Evolutionary conservation across 2,888 invertebrate genomes (phyloP).

Genomic region (Aphodius granarius): DNA sequence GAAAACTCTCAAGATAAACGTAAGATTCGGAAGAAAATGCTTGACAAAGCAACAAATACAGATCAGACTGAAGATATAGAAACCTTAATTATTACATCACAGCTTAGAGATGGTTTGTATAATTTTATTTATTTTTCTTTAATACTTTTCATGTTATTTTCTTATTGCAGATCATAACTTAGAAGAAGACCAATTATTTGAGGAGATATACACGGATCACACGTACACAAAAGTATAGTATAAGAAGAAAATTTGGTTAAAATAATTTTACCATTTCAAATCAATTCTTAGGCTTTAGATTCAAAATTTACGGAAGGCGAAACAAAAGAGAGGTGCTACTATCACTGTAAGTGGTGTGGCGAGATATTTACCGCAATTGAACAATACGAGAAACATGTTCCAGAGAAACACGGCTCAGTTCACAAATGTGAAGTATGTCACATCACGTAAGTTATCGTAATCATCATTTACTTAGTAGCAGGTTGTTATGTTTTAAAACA

Average conservation of each 20-base stretch:
- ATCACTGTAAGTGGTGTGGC: background rate
- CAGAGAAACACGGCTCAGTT: background rate
- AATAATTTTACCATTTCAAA: background rate
- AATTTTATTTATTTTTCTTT: background rate
- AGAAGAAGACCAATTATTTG: background rate
- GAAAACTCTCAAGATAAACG: background rate
- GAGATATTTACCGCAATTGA: background rate
- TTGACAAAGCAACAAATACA: background rate
- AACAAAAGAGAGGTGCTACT: background rate
- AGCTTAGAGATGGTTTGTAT: background rate
- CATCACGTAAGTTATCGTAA: background rate
- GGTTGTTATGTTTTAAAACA: too few species aligned
- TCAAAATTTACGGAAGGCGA: background rate
- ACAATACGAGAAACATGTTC: background rate
- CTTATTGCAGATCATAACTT: background rate
- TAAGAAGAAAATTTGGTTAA: background rate
- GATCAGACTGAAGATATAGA: background rate
- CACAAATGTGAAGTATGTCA: background rate
- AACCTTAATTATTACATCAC: background rate
- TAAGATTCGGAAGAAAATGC: background rate
- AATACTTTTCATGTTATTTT: background rate
- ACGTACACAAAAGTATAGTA: background rate
- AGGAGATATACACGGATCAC: background rate
- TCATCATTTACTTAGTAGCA: too few species aligned
- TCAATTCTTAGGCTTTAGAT: background rate